Conservation (phyloP, 2,113 vertebrate genomes). For the Mobula hypostoma region DNA sequence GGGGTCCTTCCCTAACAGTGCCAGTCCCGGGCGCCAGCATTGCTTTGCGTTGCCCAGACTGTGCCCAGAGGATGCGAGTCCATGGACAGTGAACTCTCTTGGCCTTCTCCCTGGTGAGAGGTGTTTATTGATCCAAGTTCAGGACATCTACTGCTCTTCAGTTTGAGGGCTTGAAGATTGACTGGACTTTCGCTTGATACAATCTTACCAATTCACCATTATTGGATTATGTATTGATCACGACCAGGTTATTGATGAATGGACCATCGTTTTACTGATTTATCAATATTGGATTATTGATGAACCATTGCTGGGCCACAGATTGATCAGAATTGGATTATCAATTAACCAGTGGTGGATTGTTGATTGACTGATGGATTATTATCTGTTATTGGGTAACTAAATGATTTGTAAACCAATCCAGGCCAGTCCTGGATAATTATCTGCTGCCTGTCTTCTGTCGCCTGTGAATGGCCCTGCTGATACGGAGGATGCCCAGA, state of each 20-base stretch:
- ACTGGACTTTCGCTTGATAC: not conserved
- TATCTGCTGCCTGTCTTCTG: not conserved
- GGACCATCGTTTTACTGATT: too few species aligned
- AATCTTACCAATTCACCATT: not conserved
- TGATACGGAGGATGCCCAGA: too few species aligned
- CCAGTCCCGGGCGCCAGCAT: not conserved
- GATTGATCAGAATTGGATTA: not conserved
- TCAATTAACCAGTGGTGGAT: too few species aligned
- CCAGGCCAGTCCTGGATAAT: not conserved
- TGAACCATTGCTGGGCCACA: not conserved
- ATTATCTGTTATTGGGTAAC: not conserved
- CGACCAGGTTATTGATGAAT: not conserved
- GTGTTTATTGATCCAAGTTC: not conserved
- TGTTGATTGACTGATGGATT: not conserved
- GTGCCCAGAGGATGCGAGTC: not conserved
- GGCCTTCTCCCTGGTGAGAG: not conserved
- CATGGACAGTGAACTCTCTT: too few species aligned
- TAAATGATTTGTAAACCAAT: not conserved
- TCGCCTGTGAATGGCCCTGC: not conserved
- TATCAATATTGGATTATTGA: not conserved
- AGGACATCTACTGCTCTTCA: not conserved
- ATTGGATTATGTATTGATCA: not conserved
- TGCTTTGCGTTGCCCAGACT: not conserved
- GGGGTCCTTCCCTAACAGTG: not conserved
- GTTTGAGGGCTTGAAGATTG: not conserved